Conservation (phyloP, 1,140 invertebrate species). For the Bathynomus jamesi region DNA sequence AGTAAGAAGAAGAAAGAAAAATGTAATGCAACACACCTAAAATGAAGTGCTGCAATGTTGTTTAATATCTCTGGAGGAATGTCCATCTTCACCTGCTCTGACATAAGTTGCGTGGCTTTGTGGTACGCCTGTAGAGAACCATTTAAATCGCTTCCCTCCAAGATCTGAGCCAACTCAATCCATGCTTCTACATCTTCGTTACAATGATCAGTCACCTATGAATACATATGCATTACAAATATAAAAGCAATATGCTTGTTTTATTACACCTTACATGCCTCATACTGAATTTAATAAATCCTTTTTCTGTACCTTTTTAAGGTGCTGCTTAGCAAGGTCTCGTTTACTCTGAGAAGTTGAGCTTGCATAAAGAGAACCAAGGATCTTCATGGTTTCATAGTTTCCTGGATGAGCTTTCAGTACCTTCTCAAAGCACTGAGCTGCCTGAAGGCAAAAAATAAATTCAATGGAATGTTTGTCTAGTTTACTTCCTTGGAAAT, state of each 20-base stretch:
- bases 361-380: slow-evolving; percentile 92
- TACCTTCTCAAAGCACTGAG: slow-evolving; percentile 97
- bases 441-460: slow-evolving; percentile 50
- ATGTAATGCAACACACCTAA: slow-evolving; percentile 55
- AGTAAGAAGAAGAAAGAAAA: no score
- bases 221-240: slow-evolving; percentile 21
- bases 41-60: slow-evolving; percentile 93
- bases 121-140: slow-evolving; percentile 80
- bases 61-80: slow-evolving; percentile 97
- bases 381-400: slow-evolving; percentile 99
- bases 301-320: slow-evolving; percentile 70
- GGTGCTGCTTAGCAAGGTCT: slow-evolving; percentile 81
- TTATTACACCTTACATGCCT: no score
- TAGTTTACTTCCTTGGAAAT: no score
- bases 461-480: no score
- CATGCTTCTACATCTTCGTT: slow-evolving; percentile 98
- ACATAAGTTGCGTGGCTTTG: slow-evolving; percentile 85
- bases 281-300: no score
- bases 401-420: slow-evolving; percentile 94
- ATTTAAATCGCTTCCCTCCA: slow-evolving; percentile 89
- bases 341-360: slow-evolving; percentile 81
- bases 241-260: no score
- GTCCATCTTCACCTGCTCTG: slow-evolving; percentile 86
- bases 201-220: slow-evolving; percentile 83
- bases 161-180: slow-evolving; percentile 97